Base-by-base conservation (phyloP, 23 tunicate species). In the Trididemnum clinides region DNA sequence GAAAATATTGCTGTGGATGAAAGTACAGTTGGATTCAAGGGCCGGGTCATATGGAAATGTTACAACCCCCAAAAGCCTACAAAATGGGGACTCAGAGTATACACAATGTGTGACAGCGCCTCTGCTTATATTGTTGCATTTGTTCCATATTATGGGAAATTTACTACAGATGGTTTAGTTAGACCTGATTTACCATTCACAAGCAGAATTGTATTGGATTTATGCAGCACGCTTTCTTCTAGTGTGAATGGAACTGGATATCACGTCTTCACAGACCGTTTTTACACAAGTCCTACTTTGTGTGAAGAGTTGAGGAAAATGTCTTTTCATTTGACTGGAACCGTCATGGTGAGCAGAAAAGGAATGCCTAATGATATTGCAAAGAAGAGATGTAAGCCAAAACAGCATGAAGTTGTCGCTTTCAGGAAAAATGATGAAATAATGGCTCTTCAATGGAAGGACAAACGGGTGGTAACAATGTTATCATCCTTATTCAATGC, bases 1-100 rank as follows among this genome's bases (percentile, higher is more conserved):
- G 81, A 74, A 74, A 27, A 74, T 28, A 70, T 31, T 70, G 18
- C 39, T 70, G 37, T 70, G 36, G 39, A 70, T 70, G 81, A 74
- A 74, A 74, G 81, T 58, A 74, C 81, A 12, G 23, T 74, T 74
- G 81, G 81, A 74, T 74, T 74, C 81, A 74, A 74, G 58, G 81
- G 81, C 23, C 26, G 81, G 25, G 81, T 74, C 29, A 3, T 74
- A 38, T 74, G 81, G 81, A 74, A 39, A 74, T 74, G 81, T 23
- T 74, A 36, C 58, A 74, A 74, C 81, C 81, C 81, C 81, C 37
- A 74, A 57, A 74, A 69, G n/a, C 38, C 76, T 28, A 69, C 76
- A 31, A 69, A 69, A 69, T 69, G 76, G 76, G 76, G 76, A 28
- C 76, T 69, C 76, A 28, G 76, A 6, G 76, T 69, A 31, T 69